These are phyloP conservation scores for Capricornis sumatraensis DNA, from an alignment of 2,113 vertebrate species.

Conservation along the genomic window DNA sequence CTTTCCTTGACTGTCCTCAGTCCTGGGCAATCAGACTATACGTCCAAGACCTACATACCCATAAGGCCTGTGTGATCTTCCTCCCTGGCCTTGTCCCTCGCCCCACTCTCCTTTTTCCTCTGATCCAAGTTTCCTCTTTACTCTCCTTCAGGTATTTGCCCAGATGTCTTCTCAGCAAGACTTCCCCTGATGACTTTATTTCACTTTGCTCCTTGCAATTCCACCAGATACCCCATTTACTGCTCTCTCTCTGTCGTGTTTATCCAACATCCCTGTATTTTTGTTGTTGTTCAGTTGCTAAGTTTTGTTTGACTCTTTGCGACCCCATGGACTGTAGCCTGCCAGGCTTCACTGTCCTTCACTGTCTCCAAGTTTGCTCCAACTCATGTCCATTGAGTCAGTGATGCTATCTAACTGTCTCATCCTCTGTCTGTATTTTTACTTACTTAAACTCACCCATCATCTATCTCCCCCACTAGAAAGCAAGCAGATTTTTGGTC, in stretches of 20 bases:
- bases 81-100: background rate
- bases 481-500: background rate
- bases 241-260: background rate
- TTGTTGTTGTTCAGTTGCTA: background rate
- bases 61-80: background rate
- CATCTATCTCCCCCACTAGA: background rate
- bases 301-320: background rate
- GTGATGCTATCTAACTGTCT: background rate
- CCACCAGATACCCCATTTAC: background rate
- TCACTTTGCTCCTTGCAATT: background rate
- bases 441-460: background rate
- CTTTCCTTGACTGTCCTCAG: background rate
- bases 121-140: background rate
- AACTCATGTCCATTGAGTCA: background rate
- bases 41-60: background rate
- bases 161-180: background rate
- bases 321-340: background rate
- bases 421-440: background rate
- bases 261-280: background rate
- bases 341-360: background rate
- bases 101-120: background rate
- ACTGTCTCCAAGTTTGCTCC: background rate
- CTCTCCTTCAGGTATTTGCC: background rate
- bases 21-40: background rate
- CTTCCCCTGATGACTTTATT: background rate